Percentiles rank a stretch among this genome's conserved stretches.
phyloP scores from a whole-genome alignment of 2,888 invertebrate species.

The Lagria hirta region DNA sequence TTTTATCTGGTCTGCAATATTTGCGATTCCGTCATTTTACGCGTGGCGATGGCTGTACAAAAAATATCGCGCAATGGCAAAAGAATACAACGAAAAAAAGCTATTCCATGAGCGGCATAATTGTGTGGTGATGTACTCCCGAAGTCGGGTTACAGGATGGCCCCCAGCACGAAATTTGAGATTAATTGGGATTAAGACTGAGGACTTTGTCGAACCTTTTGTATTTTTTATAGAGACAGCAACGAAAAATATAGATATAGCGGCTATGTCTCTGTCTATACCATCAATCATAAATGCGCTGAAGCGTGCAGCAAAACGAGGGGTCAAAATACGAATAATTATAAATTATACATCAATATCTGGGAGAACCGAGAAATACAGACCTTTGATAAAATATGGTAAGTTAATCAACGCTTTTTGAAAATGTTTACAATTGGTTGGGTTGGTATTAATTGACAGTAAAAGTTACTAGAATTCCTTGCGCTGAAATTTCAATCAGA shows the following conservation, averaged over 20 bases:
- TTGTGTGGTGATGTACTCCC: constrained; percentile 43
- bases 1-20: no score
- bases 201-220: constrained; percentile 39
- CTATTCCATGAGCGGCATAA: constrained; percentile 42
- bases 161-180: constrained; percentile 19
- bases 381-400: constrained; percentile 36
- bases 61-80: constrained; percentile 31
- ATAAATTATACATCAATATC: constrained; percentile 39
- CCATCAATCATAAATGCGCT: constrained; percentile 36
- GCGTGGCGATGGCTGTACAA: constrained; percentile 36
- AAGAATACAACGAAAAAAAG: constrained; percentile 31
- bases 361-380: constrained; percentile 15
- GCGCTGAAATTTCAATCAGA: no score
- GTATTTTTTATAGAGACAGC: constrained; percentile 44
- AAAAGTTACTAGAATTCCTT: no score
- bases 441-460: background rate
- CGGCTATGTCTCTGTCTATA: constrained; percentile 41
- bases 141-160: constrained; percentile 40
- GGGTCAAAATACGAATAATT: constrained; percentile 44
- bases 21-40: constrained; percentile 28
- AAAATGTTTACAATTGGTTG: background rate
- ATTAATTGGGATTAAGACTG: constrained; percentile 25
- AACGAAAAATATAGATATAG: constrained; percentile 39
- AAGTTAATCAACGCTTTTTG: constrained; percentile 5
- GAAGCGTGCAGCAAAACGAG: constrained; percentile 35